A percentile compares a stretch with the other conserved stretches of the same genome.
These are phyloP conservation scores for Panthera tigris DNA, from an alignment of 2,113 vertebrate species.

Conservation along the genomic window DNA sequence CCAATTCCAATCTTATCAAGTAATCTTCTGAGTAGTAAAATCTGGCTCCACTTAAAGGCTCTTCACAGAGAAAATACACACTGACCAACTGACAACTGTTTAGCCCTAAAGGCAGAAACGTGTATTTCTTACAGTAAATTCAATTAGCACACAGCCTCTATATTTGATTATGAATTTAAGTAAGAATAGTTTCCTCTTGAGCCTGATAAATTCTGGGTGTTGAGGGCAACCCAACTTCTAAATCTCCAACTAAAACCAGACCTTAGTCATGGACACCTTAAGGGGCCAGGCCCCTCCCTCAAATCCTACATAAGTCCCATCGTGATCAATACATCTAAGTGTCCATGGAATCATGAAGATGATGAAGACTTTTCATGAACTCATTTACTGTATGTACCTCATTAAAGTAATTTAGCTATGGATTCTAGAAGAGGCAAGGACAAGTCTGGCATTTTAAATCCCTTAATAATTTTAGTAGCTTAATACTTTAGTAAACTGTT, in stretches of 20 bases:
- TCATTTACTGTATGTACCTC: not conserved
- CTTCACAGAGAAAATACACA: not conserved
- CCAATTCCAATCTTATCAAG: conserved; percentile 15
- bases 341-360: not conserved
- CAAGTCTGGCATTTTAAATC: not conserved
- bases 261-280: not conserved
- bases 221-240: not conserved
- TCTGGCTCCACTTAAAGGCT: not conserved
- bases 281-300: not conserved
- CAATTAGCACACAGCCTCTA: not conserved
- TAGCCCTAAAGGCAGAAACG: not conserved
- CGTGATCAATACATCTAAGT: not conserved
- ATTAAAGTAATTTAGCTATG: not conserved
- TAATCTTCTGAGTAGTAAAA: conserved; percentile 24
- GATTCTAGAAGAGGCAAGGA: not conserved
- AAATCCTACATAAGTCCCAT: not conserved
- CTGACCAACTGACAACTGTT: not conserved
- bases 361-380: not conserved
- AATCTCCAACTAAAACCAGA: not conserved
- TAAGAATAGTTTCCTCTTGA: conserved; percentile 7
- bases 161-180: not conserved
- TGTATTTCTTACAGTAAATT: not conserved
- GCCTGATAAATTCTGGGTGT: not conserved
- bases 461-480: not conserved
- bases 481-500: not conserved